A percentile compares a stretch with the other conserved stretches of the same genome.
Conservation (phyloP, 2,113 vertebrate genomes). For the Tupaia chinensis region DNA sequence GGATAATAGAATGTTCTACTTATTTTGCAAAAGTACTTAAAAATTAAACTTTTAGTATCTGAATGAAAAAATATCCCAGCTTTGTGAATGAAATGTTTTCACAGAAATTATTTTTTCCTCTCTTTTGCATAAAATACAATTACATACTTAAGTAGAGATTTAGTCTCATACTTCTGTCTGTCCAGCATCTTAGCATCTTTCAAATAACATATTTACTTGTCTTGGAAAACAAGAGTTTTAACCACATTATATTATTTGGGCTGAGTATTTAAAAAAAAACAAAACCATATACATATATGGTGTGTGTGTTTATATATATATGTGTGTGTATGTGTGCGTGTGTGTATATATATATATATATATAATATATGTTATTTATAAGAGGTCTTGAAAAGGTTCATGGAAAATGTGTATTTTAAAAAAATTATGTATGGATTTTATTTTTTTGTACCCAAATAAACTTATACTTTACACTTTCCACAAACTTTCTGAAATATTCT, state of each 20-base stretch:
- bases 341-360: neutral
- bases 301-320: neutral
- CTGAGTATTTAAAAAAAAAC: neutral
- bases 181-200: conserved; percentile 37
- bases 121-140: conserved; percentile 35
- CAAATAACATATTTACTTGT: conserved; percentile 38
- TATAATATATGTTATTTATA: too few relatives aligned
- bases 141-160: neutral
- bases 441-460: too few relatives aligned
- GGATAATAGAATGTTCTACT: conserved; percentile 81
- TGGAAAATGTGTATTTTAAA: too few relatives aligned
- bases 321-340: neutral
- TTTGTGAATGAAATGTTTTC: conserved; percentile 37
- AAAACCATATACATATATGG: neutral
- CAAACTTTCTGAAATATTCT: too few relatives aligned
- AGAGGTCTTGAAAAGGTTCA: too few relatives aligned
- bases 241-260: neutral
- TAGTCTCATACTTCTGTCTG: neutral
- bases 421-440: too few relatives aligned
- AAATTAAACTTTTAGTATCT: conserved; percentile 81
- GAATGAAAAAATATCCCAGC: neutral
- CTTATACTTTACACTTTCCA: too few relatives aligned
- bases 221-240: conserved; percentile 49
- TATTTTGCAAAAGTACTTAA: conserved; percentile 57
- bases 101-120: conserved; percentile 5